phyloP scores from a whole-genome alignment of 1,140 invertebrate species.

The Zaprionus capensis region DNA sequence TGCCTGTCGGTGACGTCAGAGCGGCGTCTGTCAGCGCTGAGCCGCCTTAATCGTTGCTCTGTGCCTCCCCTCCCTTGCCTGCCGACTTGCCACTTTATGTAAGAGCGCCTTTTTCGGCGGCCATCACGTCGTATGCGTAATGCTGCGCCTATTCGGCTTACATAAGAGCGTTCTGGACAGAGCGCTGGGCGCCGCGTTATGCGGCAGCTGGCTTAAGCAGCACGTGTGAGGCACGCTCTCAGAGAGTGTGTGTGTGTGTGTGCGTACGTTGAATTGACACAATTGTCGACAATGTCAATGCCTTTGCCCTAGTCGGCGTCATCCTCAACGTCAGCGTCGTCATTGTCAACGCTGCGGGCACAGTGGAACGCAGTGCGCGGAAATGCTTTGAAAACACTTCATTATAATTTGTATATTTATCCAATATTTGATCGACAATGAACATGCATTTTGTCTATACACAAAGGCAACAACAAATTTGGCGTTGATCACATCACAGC shows the following conservation, averaged over 20 bases:
- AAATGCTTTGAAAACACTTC: background rate
- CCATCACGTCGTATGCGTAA: conserved; percentile 52
- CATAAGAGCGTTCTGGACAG: conserved; percentile 40
- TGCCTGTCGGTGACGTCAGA: conserved; percentile 3
- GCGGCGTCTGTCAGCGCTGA: background rate
- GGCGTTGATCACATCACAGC: background rate
- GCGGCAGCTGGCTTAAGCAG: conserved; percentile 1
- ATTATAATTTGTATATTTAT: background rate
- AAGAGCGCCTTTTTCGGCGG: conserved; percentile 31
- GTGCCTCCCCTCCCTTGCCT: background rate
- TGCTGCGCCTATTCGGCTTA: conserved; percentile 38
- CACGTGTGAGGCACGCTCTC: conserved; percentile 9
- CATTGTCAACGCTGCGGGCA: conserved; percentile 20
- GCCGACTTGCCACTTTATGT: conserved; percentile 16
- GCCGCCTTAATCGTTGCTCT: background rate
- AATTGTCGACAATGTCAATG: conserved; percentile 79
- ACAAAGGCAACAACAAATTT: background rate
- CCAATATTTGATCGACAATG: background rate
- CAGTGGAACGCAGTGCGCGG: conserved; percentile 27
- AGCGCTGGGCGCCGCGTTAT: background rate
- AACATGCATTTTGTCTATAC: background rate
- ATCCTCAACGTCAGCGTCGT: conserved; percentile 13
- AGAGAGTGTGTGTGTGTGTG: conserved; percentile 23
- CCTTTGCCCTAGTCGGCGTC: conserved; percentile 53
- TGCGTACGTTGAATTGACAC: conserved; percentile 62